Evolutionary conservation across 2,888 invertebrate species (phyloP).

Genomic region (Bimastos eiseni): DNA sequence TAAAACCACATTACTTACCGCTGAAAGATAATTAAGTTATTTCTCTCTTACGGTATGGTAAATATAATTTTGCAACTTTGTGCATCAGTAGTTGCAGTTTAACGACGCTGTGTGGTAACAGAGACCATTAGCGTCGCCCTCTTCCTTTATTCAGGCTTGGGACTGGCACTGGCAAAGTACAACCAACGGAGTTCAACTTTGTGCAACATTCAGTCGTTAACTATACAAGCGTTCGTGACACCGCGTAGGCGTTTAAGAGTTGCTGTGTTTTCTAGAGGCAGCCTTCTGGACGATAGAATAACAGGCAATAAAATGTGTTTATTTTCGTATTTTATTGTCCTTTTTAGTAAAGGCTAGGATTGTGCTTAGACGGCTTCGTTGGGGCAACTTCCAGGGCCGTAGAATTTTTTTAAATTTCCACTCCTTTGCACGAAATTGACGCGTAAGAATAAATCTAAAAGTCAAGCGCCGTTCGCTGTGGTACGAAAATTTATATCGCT

Average conservation of each 20-base stretch:
- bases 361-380: neutral
- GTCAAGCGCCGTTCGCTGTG: neutral
- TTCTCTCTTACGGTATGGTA: no score
- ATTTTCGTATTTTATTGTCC: neutral
- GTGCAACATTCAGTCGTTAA: no score
- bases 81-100: no score
- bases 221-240: neutral
- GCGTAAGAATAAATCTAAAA: neutral
- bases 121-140: no score
- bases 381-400: neutral
- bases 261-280: conserved; percentile 13
- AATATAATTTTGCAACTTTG: no score
- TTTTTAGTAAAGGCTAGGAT: neutral
- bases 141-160: no score
- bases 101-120: no score
- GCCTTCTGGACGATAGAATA: neutral
- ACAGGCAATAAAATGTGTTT: neutral
- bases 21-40: no score
- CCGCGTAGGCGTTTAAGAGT: neutral
- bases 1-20: no score
- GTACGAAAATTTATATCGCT: neutral
- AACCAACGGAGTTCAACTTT: no score
- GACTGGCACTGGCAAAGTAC: no score
- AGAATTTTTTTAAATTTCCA: neutral
- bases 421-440: neutral